Evolutionary conservation across 2,888 invertebrate genomes (phyloP), one percentile per base, ranked within the genome.

Genomic region (Hypomecis punctinalis): DNA sequence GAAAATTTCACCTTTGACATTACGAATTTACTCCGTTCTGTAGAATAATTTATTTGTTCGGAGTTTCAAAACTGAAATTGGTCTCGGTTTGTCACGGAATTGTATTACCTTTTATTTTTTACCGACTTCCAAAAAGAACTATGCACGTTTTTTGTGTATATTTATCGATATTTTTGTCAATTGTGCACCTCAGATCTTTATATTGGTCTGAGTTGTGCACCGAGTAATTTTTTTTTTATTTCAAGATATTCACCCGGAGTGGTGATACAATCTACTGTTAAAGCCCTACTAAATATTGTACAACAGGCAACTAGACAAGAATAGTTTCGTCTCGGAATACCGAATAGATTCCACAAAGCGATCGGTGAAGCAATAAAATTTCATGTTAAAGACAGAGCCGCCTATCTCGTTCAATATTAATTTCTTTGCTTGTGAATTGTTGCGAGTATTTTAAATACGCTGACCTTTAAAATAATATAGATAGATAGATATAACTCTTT

Each of bases 21-120:
- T 46, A 37, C 5, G 11, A 48, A 36, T 48, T 46, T 6, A 39
- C 37, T 39, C 36, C 2, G 7, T 3, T 4, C 39, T 13, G 8
- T 39, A 13, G 51, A 33, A 53, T 33, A 53, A 53, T 10, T 46
- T 53, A 53, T 53, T 53, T 53, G 53, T 42, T 53, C n/a, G 33
- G 40, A 53, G 40, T 53, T 53, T 40, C 53, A 5, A 3, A 33
- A 33, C 53, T 53, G 53, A 11, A 53, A 40, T 42, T 40, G 53
- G 53, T 33, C 33, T 48, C 48, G 48, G n/a, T 48, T 35, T n/a
- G 48, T 52, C 33, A 47, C 33, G 4, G 47, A 47, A 47, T 33
- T 46, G 8, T 47, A 23, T 33, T 33, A 35, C 10, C 35, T 9
- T 35, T 35, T 35, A 48, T 6, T 48, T 23, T 23, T 23, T 23